phyloP scores from a whole-genome alignment of 92 coral and sea anemone species.

The Meandrina meandrites region DNA sequence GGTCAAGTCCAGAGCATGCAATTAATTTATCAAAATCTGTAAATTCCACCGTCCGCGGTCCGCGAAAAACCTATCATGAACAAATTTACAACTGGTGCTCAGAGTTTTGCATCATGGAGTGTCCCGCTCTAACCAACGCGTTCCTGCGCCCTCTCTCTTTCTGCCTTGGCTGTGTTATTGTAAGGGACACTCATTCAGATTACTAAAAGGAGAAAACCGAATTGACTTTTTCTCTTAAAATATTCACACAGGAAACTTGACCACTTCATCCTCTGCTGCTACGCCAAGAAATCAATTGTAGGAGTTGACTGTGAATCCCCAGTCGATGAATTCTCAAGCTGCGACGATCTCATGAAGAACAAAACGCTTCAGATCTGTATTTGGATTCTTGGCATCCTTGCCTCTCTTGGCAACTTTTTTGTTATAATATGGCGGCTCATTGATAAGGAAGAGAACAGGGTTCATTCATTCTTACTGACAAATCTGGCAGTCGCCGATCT shows the following conservation, averaged over 20 bases:
- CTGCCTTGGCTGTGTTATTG: no score
- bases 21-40: no score
- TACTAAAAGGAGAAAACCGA: background rate
- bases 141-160: no score
- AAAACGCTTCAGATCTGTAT: slow-evolving; percentile 57
- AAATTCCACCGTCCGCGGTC: no score
- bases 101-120: no score
- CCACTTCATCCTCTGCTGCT: slow-evolving; percentile 61
- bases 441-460: slow-evolving; percentile 33
- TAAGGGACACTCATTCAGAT: no score
- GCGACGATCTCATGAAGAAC: slow-evolving; percentile 80
- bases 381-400: slow-evolving; percentile 69
- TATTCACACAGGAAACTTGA: slow-evolving; percentile 52
- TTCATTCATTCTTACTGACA: slow-evolving; percentile 57
- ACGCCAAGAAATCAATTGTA: slow-evolving; percentile 54
- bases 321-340: slow-evolving; percentile 67
- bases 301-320: slow-evolving; percentile 54
- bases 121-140: no score
- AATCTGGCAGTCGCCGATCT: slow-evolving; percentile 70
- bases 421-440: slow-evolving; percentile 60
- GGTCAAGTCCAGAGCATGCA: no score
- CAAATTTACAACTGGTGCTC: no score
- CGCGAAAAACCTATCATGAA: no score
- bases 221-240: background rate
- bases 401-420: slow-evolving; percentile 55